Conservation (phyloP, 2,888 invertebrate species). For the Lithophane socia region DNA sequence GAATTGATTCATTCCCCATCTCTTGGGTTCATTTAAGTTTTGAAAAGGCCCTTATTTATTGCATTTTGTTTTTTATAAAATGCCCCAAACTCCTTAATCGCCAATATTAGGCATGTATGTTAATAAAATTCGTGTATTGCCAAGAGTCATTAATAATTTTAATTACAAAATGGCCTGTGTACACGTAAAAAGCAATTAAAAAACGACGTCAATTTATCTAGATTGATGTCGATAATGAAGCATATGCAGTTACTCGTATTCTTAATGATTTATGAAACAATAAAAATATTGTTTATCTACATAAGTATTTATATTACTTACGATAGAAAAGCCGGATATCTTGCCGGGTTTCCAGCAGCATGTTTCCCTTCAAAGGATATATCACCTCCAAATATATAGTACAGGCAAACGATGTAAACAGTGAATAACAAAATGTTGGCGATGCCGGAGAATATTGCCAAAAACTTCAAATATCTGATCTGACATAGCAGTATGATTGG, state of each 20-base stretch:
- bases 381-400: conserved; percentile 93
- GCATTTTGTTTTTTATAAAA: too few species aligned
- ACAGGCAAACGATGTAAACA: conserved; percentile 96
- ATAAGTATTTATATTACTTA: conserved; percentile 72
- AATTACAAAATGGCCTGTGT: background rate
- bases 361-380: conserved; percentile 87
- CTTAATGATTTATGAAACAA: background rate
- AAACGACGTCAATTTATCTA: background rate
- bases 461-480: conserved; percentile 94
- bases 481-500: conserved; percentile 84
- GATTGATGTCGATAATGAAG: background rate
- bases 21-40: background rate
- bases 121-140: background rate
- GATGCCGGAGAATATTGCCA: conserved; percentile 96
- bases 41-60: background rate
- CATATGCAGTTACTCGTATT: background rate
- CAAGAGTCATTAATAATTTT: background rate
- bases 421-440: conserved; percentile 96
- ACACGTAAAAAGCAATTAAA: background rate
- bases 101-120: too few species aligned
- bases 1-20: background rate
- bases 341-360: conserved; percentile 88
- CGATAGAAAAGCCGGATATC: conserved; percentile 96
- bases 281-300: background rate
- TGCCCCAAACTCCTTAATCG: background rate